These are phyloP conservation scores for Euwallacea fornicatus DNA, from an alignment of 1,140 invertebrate genomes.

Conservation along the genomic window DNA sequence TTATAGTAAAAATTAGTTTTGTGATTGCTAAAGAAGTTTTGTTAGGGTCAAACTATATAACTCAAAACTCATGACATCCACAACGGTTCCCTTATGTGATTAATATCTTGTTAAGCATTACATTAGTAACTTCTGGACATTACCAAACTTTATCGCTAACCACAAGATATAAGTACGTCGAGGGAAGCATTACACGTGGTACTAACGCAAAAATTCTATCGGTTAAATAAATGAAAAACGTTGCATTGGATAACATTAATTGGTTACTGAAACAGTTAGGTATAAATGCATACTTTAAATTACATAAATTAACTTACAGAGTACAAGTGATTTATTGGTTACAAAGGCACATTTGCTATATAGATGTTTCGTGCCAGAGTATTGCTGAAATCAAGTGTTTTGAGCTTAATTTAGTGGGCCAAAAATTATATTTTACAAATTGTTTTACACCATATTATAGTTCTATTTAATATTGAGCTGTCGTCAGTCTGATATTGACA, in stretches of 20 bases:
- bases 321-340: conserved; percentile 23
- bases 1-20: not conserved
- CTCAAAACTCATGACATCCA: not conserved
- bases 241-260: too few relatives aligned
- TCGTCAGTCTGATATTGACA: too few relatives aligned
- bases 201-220: too few relatives aligned
- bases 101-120: too few relatives aligned
- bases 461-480: too few relatives aligned
- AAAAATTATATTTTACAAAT: not conserved
- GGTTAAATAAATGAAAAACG: too few relatives aligned
- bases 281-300: conserved; percentile 7
- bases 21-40: not conserved
- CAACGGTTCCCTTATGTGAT: not conserved
- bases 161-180: too few relatives aligned
- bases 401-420: not conserved
- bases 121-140: too few relatives aligned
- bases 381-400: conserved; percentile 31
- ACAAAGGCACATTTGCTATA: conserved; percentile 34
- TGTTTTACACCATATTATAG: too few relatives aligned
- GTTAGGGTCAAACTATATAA: not conserved
- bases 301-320: conserved; percentile 31
- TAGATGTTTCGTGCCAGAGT: conserved; percentile 38
- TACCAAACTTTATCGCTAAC: too few relatives aligned
- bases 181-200: too few relatives aligned
- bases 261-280: conserved; percentile 3